Conservation (phyloP, 2,113 vertebrate species). For the Chauna torquata region DNA sequence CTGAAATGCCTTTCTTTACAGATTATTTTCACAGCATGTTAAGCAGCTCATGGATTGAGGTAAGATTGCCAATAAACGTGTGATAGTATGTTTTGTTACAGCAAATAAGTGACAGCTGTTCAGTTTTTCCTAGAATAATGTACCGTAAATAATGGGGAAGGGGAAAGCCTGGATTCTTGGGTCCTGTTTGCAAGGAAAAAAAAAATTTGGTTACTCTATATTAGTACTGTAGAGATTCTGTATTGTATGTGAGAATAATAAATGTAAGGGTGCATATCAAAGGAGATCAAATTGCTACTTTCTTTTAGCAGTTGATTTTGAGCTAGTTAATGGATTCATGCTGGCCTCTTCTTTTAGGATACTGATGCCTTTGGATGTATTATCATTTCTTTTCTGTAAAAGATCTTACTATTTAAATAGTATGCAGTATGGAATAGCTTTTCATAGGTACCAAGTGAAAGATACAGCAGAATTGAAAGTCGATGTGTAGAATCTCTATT, state of each 20-base stretch:
- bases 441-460: not conserved
- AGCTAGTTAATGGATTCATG: not conserved
- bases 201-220: rapidly evolving
- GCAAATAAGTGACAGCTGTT: not conserved
- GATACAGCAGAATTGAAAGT: not conserved
- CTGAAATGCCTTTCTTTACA: slow-evolving; percentile 74
- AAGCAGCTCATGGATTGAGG: slow-evolving; percentile 97
- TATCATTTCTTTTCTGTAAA: not conserved
- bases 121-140: not conserved
- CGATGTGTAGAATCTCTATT: not conserved
- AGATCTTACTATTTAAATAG: not conserved
- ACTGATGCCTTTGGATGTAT: not conserved
- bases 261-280: not conserved
- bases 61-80: slow-evolving; percentile 59
- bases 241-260: not conserved
- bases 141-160: not conserved
- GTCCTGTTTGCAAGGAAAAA: not conserved
- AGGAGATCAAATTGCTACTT: not conserved
- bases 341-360: not conserved
- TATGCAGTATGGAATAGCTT: not conserved
- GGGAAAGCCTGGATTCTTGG: not conserved
- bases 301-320: not conserved
- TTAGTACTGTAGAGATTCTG: not conserved
- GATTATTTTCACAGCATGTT: slow-evolving; percentile 98
- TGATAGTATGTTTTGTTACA: not conserved